Evolutionary conservation across 2,888 invertebrate genomes (phyloP), one percentile per base, ranked within the genome.

Genomic region (Caenorhabditis sp.): DNA sequence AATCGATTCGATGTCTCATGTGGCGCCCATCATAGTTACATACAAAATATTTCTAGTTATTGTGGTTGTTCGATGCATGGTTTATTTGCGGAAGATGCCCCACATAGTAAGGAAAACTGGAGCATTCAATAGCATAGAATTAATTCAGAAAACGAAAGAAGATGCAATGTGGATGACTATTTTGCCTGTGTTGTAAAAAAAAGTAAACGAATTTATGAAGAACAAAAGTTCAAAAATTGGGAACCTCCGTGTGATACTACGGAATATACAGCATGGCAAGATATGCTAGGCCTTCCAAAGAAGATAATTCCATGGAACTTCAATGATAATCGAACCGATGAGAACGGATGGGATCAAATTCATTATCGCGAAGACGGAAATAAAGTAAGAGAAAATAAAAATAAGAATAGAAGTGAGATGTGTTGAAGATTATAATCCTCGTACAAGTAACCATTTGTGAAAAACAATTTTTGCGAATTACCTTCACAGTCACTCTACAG

Each of bases 261-360:
- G 20, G 87, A 87, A 62, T 87, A 85, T 70, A 85, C 83, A 26
- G 87, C 86, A 0, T 87, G 87, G 87, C 87, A 87, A 77, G 87
- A 87, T 71, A 84, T 86, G 84, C 85, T 85, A 53, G 70, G 78
- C 36, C 72, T 86, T n/a, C 87, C 84, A 0, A 68, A 68, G 54
- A 86, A 87, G 65, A 73, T 87, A 43, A 83, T 87, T 76, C 87
- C 87, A n/a, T n/a, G n/a, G n/a, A n/a, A n/a, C n/a, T n/a, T n/a
- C n/a, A n/a, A n/a, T n/a, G n/a, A n/a, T n/a, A n/a, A n/a, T n/a
- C n/a, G n/a, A n/a, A n/a, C n/a, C n/a, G n/a, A n/a, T n/a, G n/a
- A n/a, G n/a, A n/a, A n/a, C n/a, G n/a, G n/a, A n/a, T n/a, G n/a
- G n/a, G n/a, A n/a, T n/a, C n/a, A n/a, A n/a, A n/a, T n/a, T n/a